These are phyloP conservation scores for Emydoidea blandingii DNA, from an alignment of 2,797 vertebrate species.

Conservation along the genomic window DNA sequence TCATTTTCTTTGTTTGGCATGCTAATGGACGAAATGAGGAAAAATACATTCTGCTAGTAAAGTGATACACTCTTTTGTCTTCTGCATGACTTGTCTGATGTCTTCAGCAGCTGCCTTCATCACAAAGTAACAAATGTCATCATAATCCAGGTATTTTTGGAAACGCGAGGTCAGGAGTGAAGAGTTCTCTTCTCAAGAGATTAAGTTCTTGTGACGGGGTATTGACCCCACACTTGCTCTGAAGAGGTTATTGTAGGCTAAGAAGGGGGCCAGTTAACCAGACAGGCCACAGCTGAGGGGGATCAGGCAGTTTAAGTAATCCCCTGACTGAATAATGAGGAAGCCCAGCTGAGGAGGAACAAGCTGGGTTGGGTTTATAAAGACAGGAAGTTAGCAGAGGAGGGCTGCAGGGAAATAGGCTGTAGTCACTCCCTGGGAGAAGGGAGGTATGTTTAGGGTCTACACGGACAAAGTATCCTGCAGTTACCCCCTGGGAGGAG, in stretches of 20 bases:
- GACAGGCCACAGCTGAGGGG: too few relatives aligned
- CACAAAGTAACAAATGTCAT: constrained; percentile 91
- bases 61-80: constrained; percentile 85
- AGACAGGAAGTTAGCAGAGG: neutral
- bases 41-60: constrained; percentile 91
- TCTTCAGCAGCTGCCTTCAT: constrained; percentile 83
- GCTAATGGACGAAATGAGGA: constrained; percentile 87
- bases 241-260: neutral
- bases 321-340: neutral
- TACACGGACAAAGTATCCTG: too few relatives aligned
- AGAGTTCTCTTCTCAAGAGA: constrained; percentile 82
- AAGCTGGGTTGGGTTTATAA: too few relatives aligned
- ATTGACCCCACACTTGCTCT: neutral
- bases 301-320: too few relatives aligned
- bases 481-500: too few relatives aligned
- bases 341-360: too few relatives aligned
- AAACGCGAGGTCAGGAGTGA: constrained; percentile 90
- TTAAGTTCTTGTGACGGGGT: constrained; percentile 64
- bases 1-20: constrained; percentile 84
- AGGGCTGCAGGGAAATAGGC: too few relatives aligned
- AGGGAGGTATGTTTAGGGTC: too few relatives aligned
- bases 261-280: neutral
- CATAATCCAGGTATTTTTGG: constrained; percentile 89
- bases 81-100: constrained; percentile 82
- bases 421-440: too few relatives aligned